Base-by-base conservation (phyloP, 2,797 vertebrate genomes). In the Leuciscus waleckii region DNA sequence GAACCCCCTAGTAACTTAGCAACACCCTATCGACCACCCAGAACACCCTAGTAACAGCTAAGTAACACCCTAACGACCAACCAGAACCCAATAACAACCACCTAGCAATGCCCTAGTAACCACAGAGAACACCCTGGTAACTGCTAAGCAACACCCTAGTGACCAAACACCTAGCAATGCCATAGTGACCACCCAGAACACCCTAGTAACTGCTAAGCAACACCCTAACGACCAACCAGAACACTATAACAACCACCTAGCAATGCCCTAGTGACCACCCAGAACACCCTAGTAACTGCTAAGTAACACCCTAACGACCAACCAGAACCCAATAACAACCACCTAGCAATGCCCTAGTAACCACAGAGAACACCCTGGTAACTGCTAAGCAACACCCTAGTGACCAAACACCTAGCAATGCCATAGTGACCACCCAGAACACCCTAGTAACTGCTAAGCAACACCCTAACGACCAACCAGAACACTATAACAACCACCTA, bases 281-380 rank as follows among this genome's bases (percentile, higher is more conserved):
- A 58, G 3, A 58, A 21, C 6, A 1, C 9, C 23, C 10, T 5
- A 26, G n/a, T 61, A 61, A 13, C 56, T 13, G 10, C n/a, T 61
- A 26, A 4, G 2, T 0, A 5, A n/a, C 23, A 61, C 1, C 1
- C 56, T 61, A 26, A 1, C 0, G 4, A 61, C 56, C 23, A 58
- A 3, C 21, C 21, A 58, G 21, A 58, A 58, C 54, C 54, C 6
- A 1, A 5, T 21, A 56, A 9, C 8, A 56, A 56, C 4, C 41
- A 8, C 37, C 5, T 21, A 69, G 1, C 0, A 4, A 69, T 4
- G 1, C 1, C 41, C 11, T 3, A 43, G 0, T 43, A 3, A 13
- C 13, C 19, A 23, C 10, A 21, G 5, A 41, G 21, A 41, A 70
- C 21, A 1, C 68, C 3, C 41, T 37, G 0, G 37, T 37, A 13